Conservation (phyloP, 1,140 invertebrate species). For the Drosophila funebris region DNA sequence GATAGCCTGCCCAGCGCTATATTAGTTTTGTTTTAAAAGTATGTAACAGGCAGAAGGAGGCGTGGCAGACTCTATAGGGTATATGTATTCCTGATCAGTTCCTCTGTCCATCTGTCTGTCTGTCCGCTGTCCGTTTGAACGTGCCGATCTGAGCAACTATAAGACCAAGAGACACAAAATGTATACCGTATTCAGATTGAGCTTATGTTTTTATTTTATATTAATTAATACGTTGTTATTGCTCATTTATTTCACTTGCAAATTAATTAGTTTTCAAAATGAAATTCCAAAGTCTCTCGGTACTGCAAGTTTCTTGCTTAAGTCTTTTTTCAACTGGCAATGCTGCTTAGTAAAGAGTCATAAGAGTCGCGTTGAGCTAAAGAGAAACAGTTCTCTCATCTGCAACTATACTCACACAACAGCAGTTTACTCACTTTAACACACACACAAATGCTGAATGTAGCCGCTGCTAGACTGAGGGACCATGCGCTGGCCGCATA, state of each 20-base stretch:
- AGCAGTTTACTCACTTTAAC: background rate
- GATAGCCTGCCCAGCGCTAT: no score
- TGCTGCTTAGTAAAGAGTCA: conserved; percentile 26
- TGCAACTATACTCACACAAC: background rate
- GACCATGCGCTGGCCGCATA: background rate
- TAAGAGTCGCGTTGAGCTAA: background rate
- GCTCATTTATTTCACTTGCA: background rate
- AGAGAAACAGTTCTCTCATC: conserved; percentile 30
- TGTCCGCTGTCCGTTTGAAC: no score
- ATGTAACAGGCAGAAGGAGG: no score
- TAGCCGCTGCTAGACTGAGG: background rate
- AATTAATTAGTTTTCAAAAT: background rate
- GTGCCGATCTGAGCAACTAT: no score
- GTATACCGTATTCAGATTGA: no score
- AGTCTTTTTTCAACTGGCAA: conserved; percentile 63
- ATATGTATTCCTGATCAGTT: no score
- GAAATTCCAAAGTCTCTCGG: background rate
- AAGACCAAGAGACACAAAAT: no score
- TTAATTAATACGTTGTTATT: no score
- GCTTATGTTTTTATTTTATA: no score
- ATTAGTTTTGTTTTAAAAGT: no score
- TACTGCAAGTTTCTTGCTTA: conserved; percentile 57
- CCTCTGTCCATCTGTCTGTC: no score
- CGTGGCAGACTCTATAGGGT: no score
- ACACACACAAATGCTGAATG: background rate